Conservation (phyloP, 1,140 invertebrate species). For the Cyphomyrmex costatus region DNA sequence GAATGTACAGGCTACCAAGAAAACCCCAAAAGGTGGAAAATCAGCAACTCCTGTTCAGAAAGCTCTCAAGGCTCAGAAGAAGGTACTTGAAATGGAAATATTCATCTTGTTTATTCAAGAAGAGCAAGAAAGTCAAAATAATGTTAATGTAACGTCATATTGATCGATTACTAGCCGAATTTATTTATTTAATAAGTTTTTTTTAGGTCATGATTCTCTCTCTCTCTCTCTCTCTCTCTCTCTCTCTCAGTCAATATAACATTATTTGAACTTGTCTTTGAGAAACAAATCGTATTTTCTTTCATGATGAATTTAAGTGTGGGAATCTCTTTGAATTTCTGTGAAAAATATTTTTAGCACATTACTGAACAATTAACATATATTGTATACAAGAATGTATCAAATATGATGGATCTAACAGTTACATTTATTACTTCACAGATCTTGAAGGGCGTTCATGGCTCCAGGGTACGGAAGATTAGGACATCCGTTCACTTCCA, state of each 20-base stretch:
- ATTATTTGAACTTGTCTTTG: no score
- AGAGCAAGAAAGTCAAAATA: no score
- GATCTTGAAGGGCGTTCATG: slow-evolving; percentile 96
- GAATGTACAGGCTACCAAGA: slow-evolving; percentile 88
- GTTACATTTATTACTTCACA: slow-evolving; percentile 82
- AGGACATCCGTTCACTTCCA: slow-evolving; percentile 98
- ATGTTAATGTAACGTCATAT: no score
- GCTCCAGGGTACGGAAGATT: slow-evolving; percentile 95
- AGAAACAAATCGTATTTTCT: background rate
- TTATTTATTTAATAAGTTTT: no score
- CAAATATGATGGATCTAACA: slow-evolving; percentile 20
- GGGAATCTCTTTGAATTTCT: slow-evolving; percentile 89
- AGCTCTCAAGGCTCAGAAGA: slow-evolving; percentile 92
- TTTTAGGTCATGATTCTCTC: no score
- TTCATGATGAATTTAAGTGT: slow-evolving; percentile 85
- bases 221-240: no score
- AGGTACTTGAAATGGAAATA: slow-evolving; percentile 87
- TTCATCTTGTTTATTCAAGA: slow-evolving; percentile 5
- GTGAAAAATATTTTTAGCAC: slow-evolving; percentile 80
- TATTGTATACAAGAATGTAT: background rate
- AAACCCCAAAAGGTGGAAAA: slow-evolving; percentile 86
- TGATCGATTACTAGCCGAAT: no score
- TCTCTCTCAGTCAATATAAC: no score
- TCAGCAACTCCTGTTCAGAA: slow-evolving; percentile 86
- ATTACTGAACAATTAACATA: slow-evolving; percentile 78